Evolutionary conservation across 2,888 invertebrate genomes (phyloP).

Genomic region (Orgyia antiqua): DNA sequence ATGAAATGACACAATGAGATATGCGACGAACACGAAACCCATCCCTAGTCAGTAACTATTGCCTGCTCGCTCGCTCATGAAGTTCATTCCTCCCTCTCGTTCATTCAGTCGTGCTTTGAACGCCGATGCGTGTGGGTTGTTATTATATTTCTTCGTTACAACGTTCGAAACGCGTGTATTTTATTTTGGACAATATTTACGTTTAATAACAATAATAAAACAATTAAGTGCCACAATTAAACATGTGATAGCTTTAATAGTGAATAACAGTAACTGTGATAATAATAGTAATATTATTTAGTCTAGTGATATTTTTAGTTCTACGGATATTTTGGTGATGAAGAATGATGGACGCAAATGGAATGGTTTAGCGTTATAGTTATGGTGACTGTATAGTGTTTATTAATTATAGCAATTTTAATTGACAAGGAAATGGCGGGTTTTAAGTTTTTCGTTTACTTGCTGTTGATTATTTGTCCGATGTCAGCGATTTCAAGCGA

Average conservation of each 20-base stretch:
- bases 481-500: conserved; percentile 53
- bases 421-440: conserved; percentile 59
- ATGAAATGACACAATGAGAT: too few relatives aligned
- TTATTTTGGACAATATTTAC: conserved; percentile 30
- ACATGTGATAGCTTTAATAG: conserved; percentile 14
- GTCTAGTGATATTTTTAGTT: conserved; percentile 38
- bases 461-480: conserved; percentile 61
- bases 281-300: conserved; percentile 13
- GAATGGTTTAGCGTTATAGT: conserved; percentile 33
- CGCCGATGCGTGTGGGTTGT: conserved; percentile 19
- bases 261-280: conserved; percentile 31
- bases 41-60: conserved; percentile 20
- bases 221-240: conserved; percentile 21
- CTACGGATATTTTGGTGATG: conserved; percentile 40
- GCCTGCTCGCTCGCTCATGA: conserved; percentile 36
- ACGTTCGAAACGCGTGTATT: conserved; percentile 47
- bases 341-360: conserved; percentile 27
- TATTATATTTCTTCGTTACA: conserved; percentile 18
- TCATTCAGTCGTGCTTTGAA: conserved; percentile 40
- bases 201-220: conserved; percentile 22
- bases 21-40: too few relatives aligned
- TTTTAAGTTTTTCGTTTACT: conserved; percentile 63
- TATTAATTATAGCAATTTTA: conserved; percentile 49
- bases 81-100: conserved; percentile 19
- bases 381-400: conserved; percentile 52